A percentile compares a stretch with the other conserved stretches of the same genome.
Conservation (phyloP, 2,888 invertebrate species). For the Pyrrhosoma nymphula region DNA sequence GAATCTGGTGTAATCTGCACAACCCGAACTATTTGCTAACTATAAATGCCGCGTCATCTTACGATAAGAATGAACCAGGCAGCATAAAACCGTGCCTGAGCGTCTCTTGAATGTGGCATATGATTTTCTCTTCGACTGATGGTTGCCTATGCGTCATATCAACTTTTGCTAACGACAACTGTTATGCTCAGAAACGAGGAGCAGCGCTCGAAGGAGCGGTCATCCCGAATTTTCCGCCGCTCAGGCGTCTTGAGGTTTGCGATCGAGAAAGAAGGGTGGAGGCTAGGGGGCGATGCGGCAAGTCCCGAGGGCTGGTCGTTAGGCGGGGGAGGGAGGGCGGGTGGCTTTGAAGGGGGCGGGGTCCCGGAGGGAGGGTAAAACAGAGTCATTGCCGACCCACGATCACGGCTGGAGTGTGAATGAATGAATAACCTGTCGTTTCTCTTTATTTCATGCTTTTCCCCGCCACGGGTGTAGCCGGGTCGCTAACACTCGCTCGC, state of each 20-base stretch:
- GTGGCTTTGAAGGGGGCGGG: not conserved
- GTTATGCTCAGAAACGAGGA: too few relatives aligned
- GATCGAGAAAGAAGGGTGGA: not conserved
- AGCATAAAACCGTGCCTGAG: too few relatives aligned
- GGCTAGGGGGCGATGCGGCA: not conserved
- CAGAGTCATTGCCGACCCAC: not conserved
- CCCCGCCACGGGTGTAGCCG: not conserved
- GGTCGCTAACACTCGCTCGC: not conserved
- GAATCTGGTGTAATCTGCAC: too few relatives aligned
- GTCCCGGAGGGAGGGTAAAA: not conserved
- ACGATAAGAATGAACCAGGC: too few relatives aligned
- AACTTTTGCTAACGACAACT: too few relatives aligned
- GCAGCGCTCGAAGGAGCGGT: too few relatives aligned
- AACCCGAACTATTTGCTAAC: too few relatives aligned
- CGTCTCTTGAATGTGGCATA: too few relatives aligned
- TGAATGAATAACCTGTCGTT: slow-evolving; percentile 25
- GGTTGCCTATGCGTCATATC: too few relatives aligned
- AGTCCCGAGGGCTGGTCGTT: not conserved
- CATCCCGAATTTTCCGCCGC: too few relatives aligned
- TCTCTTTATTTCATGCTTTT: not conserved
- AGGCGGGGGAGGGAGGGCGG: not conserved
- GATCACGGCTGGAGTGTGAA: not conserved
- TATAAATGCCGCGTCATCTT: too few relatives aligned
- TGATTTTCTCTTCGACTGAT: too few relatives aligned
- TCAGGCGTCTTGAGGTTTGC: not conserved